Evolutionary conservation across 2,113 vertebrate genomes (phyloP), one percentile per base, ranked within the genome.

Genomic region (Strigops habroptila): DNA sequence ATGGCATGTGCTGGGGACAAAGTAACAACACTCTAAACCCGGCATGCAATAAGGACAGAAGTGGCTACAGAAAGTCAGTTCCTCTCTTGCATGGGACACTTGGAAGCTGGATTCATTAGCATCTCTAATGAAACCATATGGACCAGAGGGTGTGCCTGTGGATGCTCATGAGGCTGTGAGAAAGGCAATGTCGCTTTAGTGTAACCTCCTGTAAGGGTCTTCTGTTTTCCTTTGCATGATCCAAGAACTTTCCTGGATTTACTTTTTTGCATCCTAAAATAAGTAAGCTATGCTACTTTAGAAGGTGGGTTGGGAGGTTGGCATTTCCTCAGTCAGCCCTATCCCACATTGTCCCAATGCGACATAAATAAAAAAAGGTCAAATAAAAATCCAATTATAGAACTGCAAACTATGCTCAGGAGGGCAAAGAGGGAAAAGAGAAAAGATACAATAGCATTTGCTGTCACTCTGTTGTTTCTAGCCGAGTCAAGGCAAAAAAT

Each of bases 391-490:
- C 52, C 1, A 10, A 27, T 51, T 82, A 53, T 67, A 83, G 84
- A 91, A 68, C 60, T 64, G 55, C 41, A 74, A 64, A 17, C 60
- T 64, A 59, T 2, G 10, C 44, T 69, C 63, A 24, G 44, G 22
- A 76, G n/a, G 37, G 7, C 10, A 62, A 83, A 65, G 22, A 87
- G 8, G 18, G 25, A 41, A 53, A 80, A 78, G 37, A 49, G 43
- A 30, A 90, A 90, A 39, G 46, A 55, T 23, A 41, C 35, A 76
- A 23, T 31, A 82, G 5, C 63, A 55, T 82, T 60, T 84, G 23
- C 70, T 97, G 74, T 90, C 68, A 86, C 52, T n/a, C 33, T 67
- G 87, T 80, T 30, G 63, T 86, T 89, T 93, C 67, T 86, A 86
- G 83, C 46, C 71, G 68, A 93, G 64, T 68, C 83, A 91, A 93